Percentiles rank a stretch among this genome's conserved stretches.
Conservation (phyloP, 1,140 invertebrate genomes). For the Drosophila sechellia region DNA sequence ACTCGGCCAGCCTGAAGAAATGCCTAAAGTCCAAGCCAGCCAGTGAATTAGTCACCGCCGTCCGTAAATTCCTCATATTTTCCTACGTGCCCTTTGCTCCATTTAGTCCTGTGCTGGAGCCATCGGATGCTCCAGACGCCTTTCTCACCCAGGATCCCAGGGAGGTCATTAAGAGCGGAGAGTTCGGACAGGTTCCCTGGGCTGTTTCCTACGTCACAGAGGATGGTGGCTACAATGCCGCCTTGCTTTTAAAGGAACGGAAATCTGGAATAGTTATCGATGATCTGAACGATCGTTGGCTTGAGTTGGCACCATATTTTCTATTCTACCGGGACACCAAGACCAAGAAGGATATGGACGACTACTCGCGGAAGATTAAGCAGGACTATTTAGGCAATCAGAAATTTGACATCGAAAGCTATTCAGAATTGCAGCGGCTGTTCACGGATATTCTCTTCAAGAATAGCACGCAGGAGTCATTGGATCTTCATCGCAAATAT, state of each 20-base stretch:
- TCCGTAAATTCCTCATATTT: slow-evolving; percentile 77
- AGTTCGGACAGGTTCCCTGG: slow-evolving; percentile 86
- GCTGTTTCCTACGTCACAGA: slow-evolving; percentile 85
- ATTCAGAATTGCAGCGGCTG: slow-evolving; percentile 45
- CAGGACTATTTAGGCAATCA: slow-evolving; percentile 48
- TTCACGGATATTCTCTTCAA: slow-evolving; percentile 67
- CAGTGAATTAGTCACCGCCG: slow-evolving; percentile 47
- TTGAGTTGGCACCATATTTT: slow-evolving; percentile 52
- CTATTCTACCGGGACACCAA: slow-evolving; percentile 52
- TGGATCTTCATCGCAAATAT: slow-evolving; percentile 45
- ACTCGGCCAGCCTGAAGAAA: slow-evolving; percentile 84
- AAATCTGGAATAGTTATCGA: slow-evolving; percentile 15
- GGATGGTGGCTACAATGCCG: slow-evolving; percentile 86
- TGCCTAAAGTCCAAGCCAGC: slow-evolving; percentile 86
- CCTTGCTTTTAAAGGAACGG: slow-evolving; percentile 48
- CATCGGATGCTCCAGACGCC: slow-evolving; percentile 53
- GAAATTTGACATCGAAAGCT: slow-evolving; percentile 43
- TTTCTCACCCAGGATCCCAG: slow-evolving; percentile 85
- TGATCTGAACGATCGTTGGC: slow-evolving; percentile 54
- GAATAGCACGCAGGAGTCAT: slow-evolving; percentile 44
- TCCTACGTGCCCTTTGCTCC: slow-evolving; percentile 87
- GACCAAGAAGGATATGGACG: slow-evolving; percentile 36
- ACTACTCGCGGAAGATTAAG: slow-evolving; percentile 45
- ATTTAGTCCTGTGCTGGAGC: slow-evolving; percentile 86
- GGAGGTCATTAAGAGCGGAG: slow-evolving; percentile 85